These are phyloP conservation scores for Hesperophylax magnus DNA, from an alignment of 1,140 invertebrate genomes.

Conservation along the genomic window DNA sequence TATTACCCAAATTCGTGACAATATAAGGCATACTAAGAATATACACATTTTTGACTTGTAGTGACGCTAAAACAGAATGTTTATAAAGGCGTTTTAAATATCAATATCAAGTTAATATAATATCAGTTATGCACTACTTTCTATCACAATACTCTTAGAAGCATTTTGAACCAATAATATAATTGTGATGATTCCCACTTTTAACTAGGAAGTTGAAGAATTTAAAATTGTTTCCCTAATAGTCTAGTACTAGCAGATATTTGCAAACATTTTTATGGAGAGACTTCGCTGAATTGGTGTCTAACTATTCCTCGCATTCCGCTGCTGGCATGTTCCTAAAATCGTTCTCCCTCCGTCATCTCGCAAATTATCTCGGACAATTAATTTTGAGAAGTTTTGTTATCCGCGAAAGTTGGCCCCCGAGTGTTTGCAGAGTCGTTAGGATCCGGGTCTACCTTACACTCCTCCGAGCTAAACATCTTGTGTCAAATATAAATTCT, in stretches of 20 bases:
- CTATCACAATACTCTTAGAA: too few species aligned
- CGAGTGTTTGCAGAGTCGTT: constrained; percentile 29
- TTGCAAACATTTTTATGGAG: constrained; percentile 28
- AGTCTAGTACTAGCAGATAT: neutral
- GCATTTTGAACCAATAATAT: too few species aligned
- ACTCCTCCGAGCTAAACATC: neutral
- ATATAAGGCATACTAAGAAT: too few species aligned
- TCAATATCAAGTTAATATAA: too few species aligned
- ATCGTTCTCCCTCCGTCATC: constrained; percentile 51
- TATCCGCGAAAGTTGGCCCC: constrained; percentile 43
- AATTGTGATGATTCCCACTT: too few species aligned
- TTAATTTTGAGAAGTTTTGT: constrained; percentile 54
- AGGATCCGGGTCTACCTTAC: constrained; percentile 27
- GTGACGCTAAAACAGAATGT: too few species aligned
- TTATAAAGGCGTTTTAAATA: too few species aligned
- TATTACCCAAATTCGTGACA: too few species aligned
- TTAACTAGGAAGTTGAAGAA: too few species aligned
- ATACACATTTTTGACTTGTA: too few species aligned
- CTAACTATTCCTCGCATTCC: constrained; percentile 17
- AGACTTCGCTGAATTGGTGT: neutral
- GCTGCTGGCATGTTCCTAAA: constrained; percentile 34
- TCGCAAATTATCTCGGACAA: constrained; percentile 56
- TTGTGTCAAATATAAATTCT: constrained; percentile 1
- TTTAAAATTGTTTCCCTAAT: neutral
- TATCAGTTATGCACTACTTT: too few species aligned